These are phyloP conservation scores for Calameuta filiformis DNA, from an alignment of 2,888 invertebrate species.

Conservation along the genomic window DNA sequence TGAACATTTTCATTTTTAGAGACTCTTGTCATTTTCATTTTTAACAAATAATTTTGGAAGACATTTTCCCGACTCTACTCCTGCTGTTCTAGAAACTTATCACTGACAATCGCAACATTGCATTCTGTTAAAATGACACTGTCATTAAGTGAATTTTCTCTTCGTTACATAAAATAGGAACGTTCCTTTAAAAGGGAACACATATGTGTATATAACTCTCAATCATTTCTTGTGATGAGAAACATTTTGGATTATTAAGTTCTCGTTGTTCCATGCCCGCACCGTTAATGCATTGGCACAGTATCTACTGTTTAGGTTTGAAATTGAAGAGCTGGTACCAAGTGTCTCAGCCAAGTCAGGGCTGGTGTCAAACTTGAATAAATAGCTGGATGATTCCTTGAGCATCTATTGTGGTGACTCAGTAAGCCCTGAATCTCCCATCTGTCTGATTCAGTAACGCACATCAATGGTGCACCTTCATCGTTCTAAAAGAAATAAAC, in stretches of 20 bases:
- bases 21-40: too few relatives aligned
- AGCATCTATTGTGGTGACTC: constrained; percentile 72
- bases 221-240: too few relatives aligned
- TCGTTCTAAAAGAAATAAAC: constrained; percentile 68
- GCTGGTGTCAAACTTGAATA: constrained; percentile 64
- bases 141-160: too few relatives aligned
- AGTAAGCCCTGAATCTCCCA: constrained; percentile 74
- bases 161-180: too few relatives aligned
- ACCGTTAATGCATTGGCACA: not conserved
- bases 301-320: constrained; percentile 38
- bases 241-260: not conserved
- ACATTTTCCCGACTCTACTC: too few relatives aligned
- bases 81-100: too few relatives aligned
- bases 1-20: too few relatives aligned
- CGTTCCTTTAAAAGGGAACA: too few relatives aligned
- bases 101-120: too few relatives aligned
- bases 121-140: too few relatives aligned
- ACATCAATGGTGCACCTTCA: constrained; percentile 76
- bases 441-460: constrained; percentile 68
- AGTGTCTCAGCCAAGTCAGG: constrained; percentile 58
- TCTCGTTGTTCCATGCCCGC: constrained; percentile 4
- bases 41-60: too few relatives aligned
- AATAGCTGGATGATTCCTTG: constrained; percentile 71
- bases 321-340: constrained; percentile 57
- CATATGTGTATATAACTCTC: too few relatives aligned